A percentile compares a stretch with the other conserved stretches of the same genome.
These are phyloP conservation scores for Dendrolimus pini DNA, from an alignment of 2,888 invertebrate genomes.

Conservation along the genomic window DNA sequence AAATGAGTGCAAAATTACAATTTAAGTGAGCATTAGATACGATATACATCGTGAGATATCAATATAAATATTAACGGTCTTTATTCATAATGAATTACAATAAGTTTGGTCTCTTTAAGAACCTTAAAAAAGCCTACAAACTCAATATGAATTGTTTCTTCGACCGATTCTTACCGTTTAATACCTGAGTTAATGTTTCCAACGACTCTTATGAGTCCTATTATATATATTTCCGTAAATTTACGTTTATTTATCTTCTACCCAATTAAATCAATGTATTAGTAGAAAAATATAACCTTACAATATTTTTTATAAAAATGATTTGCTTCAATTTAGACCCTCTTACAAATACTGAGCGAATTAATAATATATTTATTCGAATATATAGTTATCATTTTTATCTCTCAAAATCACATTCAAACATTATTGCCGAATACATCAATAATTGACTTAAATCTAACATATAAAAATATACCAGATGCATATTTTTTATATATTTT, in stretches of 20 bases:
- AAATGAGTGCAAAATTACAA: too few species aligned
- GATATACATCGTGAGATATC: too few species aligned
- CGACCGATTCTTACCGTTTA: too few species aligned
- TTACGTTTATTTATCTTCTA: conserved; percentile 4
- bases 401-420: conserved; percentile 42
- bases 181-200: too few species aligned
- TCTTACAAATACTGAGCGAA: conserved; percentile 1
- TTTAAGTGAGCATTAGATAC: too few species aligned
- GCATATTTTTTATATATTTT: conserved; percentile 5
- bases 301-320: not conserved
- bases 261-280: conserved; percentile 2
- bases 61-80: too few species aligned
- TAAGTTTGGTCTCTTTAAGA: too few species aligned
- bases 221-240: not conserved
- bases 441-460: conserved; percentile 47
- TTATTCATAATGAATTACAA: too few species aligned
- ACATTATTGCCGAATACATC: conserved; percentile 49
- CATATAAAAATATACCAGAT: conserved; percentile 10
- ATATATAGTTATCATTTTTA: conserved; percentile 5
- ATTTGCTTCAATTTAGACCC: not conserved
- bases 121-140: too few species aligned
- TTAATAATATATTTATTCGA: conserved; percentile 6
- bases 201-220: too few species aligned
- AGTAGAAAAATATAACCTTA: not conserved
- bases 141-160: too few species aligned